Evolutionary conservation across 2,888 invertebrate genomes (phyloP).

Genomic region (Nasonovia ribisnigri): DNA sequence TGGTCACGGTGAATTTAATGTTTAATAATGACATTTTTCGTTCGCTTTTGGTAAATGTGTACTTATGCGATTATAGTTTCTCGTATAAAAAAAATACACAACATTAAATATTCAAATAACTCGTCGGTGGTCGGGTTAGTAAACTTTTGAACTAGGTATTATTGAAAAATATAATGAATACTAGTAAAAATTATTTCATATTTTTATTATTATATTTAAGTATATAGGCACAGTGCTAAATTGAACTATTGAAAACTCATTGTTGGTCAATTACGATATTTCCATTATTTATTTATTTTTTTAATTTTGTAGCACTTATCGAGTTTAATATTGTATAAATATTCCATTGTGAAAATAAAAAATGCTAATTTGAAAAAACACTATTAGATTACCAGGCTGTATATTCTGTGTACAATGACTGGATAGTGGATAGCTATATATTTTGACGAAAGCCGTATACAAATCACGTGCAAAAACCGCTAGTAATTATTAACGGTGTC

Average conservation of each 20-base stretch:
- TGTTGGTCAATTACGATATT: not conserved
- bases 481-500: constrained; percentile 59
- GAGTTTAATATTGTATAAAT: not conserved
- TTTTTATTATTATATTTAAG: not conserved
- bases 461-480: constrained; percentile 55
- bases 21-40: constrained; percentile 60
- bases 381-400: not conserved
- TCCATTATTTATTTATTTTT: not conserved
- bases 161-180: constrained; percentile 35
- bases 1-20: constrained; percentile 59
- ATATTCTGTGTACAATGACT: not conserved
- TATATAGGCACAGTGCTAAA: not conserved
- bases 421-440: constrained; percentile 13
- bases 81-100: constrained; percentile 36
- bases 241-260: not conserved
- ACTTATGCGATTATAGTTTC: constrained; percentile 21
- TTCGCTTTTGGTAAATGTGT: constrained; percentile 38
- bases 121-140: constrained; percentile 3
- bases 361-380: not conserved
- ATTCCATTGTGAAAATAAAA: not conserved
- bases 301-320: not conserved
- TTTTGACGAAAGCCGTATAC: constrained; percentile 41
- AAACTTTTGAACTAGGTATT: constrained; percentile 9
- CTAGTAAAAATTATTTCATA: not conserved
- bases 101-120: constrained; percentile 54